Evolutionary conservation across 2,888 invertebrate species (phyloP).

Genomic region (Protula sp.): DNA sequence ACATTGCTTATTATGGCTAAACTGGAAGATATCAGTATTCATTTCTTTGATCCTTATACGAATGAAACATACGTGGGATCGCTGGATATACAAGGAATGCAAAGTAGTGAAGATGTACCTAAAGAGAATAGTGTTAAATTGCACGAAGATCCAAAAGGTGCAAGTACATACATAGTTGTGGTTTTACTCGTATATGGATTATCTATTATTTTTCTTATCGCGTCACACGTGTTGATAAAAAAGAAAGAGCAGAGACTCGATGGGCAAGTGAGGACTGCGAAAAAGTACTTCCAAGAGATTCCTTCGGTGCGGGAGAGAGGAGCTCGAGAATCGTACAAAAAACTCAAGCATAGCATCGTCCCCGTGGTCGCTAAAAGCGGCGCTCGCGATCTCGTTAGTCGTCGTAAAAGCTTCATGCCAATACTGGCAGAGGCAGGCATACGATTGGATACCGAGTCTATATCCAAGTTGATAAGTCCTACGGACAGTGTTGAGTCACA

Average conservation of each 20-base stretch:
- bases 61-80: too few species aligned
- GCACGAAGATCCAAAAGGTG: constrained; percentile 10
- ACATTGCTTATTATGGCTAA: too few species aligned
- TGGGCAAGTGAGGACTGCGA: not conserved
- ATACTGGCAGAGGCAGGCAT: not conserved
- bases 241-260: not conserved
- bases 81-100: too few species aligned
- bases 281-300: not conserved
- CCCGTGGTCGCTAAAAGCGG: constrained; percentile 4
- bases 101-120: too few species aligned
- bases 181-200: constrained; percentile 15
- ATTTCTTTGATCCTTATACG: too few species aligned
- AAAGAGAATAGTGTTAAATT: too few species aligned
- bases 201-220: constrained; percentile 16
- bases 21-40: too few species aligned
- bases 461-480: too few species aligned
- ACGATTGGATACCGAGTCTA: not conserved
- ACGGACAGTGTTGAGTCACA: too few species aligned
- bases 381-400: not conserved
- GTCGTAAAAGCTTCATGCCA: not conserved
- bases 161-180: constrained; percentile 7
- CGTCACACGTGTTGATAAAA: constrained; percentile 9
- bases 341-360: constrained; percentile 7
- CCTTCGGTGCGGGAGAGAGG: not conserved
- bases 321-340: constrained; percentile 1